Conservation (phyloP, 2,113 vertebrate genomes). For the Pseudorasbora parva region DNA sequence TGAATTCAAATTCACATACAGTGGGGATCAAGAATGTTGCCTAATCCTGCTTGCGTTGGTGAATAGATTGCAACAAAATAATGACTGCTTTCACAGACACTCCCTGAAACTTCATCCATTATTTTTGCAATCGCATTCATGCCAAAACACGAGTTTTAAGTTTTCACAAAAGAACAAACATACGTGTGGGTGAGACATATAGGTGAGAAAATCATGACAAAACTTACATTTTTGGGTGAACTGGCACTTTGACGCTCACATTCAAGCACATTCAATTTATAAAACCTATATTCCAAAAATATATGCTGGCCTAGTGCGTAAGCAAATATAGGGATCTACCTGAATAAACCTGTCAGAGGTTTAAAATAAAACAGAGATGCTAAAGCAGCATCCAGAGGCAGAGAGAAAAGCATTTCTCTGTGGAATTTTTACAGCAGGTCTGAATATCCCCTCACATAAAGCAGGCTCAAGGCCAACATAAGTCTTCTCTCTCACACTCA, state of each 20-base stretch:
- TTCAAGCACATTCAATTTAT: background rate
- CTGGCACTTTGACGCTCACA: background rate
- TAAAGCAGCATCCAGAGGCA: slow-evolving; percentile 26
- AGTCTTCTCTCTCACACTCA: slow-evolving; percentile 46
- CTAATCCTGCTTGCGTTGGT: background rate
- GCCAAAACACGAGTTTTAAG: background rate
- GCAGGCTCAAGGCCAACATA: slow-evolving; percentile 56
- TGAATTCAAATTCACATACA: background rate
- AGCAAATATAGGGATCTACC: slow-evolving; percentile 57
- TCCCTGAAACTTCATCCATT: background rate
- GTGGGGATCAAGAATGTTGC: background rate
- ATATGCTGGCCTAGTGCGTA: slow-evolving; percentile 22
- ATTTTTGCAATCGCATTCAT: background rate
- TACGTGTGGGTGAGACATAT: background rate
- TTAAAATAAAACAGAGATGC: slow-evolving; percentile 41
- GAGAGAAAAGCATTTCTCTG: slow-evolving; percentile 25
- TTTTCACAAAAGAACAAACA: background rate
- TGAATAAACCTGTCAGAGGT: slow-evolving; percentile 30
- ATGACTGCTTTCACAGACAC: background rate
- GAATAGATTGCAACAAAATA: background rate
- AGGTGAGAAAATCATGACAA: background rate
- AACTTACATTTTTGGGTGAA: background rate
- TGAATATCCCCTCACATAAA: slow-evolving; percentile 55
- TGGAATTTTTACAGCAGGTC: slow-evolving; percentile 55
- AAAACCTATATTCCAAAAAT: slow-evolving; percentile 32